phyloP scores from a whole-genome alignment of 2,888 invertebrate species.

The Ichneumon xanthorius region DNA sequence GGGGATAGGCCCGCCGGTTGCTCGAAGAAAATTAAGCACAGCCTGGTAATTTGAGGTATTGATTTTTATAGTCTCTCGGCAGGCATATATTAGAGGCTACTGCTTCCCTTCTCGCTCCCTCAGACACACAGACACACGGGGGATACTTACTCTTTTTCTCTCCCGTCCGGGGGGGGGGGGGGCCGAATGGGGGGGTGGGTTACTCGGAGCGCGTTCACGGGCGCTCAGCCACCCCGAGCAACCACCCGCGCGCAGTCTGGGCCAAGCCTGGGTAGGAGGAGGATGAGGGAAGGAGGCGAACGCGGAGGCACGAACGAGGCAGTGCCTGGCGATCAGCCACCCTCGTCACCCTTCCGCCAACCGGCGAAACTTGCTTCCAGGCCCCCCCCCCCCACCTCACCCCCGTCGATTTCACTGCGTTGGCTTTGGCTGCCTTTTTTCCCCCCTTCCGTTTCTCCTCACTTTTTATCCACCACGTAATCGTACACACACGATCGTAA shows the following conservation, averaged over 20 bases:
- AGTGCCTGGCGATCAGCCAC: constrained; percentile 82
- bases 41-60: constrained; percentile 85
- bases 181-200: constrained; percentile 1
- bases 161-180: constrained; percentile 18
- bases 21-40: constrained; percentile 84
- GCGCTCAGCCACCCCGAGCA: constrained; percentile 54
- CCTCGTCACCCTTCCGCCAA: constrained; percentile 59
- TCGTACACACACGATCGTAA: constrained; percentile 66
- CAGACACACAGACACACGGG: constrained; percentile 47
- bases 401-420: constrained; percentile 44
- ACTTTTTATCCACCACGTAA: constrained; percentile 50
- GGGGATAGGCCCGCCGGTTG: constrained; percentile 75
- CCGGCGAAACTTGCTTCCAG: constrained; percentile 67
- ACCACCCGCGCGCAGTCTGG: constrained; percentile 72
- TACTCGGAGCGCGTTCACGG: constrained; percentile 50
- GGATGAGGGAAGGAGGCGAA: constrained; percentile 56
- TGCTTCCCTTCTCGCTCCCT: constrained; percentile 70
- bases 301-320: constrained; percentile 81
- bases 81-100: constrained; percentile 82
- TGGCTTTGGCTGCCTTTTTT: constrained; percentile 24
- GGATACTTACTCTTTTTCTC: constrained; percentile 62
- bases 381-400: constrained; percentile 54
- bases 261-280: constrained; percentile 67
- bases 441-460: constrained; percentile 30
- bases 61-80: constrained; percentile 85